Conservation (phyloP, 2,113 vertebrate species). For the Heterochromis multidens region DNA sequence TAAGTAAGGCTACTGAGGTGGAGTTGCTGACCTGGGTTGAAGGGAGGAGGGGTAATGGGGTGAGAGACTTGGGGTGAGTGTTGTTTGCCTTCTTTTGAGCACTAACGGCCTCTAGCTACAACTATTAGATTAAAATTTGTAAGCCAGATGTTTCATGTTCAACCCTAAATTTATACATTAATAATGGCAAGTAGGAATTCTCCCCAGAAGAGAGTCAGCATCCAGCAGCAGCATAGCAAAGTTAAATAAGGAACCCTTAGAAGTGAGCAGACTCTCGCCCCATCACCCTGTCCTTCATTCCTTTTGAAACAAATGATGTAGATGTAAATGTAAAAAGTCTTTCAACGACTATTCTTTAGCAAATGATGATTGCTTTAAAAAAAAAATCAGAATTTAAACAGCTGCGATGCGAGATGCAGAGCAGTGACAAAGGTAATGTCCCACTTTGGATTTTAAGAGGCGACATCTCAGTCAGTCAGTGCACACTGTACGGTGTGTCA, state of each 20-base stretch:
- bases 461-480: slow-evolving; percentile 37
- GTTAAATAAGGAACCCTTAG: not conserved
- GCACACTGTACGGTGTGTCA: slow-evolving; percentile 5
- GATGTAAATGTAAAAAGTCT: slow-evolving; percentile 22
- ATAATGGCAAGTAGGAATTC: not conserved
- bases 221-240: not conserved
- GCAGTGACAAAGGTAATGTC: slow-evolving; percentile 37
- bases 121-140: not conserved
- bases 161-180: not conserved
- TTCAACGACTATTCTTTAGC: slow-evolving; percentile 1
- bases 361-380: slow-evolving; percentile 1
- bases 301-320: slow-evolving; percentile 35
- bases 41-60: not conserved
- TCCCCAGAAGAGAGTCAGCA: not conserved
- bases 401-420: slow-evolving; percentile 38
- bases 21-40: slow-evolving; percentile 65
- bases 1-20: slow-evolving; percentile 75
- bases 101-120: not conserved
- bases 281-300: slow-evolving; percentile 6
- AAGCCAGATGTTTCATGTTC: not conserved
- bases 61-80: not conserved
- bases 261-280: not conserved
- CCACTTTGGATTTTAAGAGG: slow-evolving; percentile 60
- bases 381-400: slow-evolving; percentile 30
- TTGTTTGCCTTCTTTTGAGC: not conserved